Base-by-base conservation (phyloP, 2,888 invertebrate genomes). In the Agonum fuliginosum region DNA sequence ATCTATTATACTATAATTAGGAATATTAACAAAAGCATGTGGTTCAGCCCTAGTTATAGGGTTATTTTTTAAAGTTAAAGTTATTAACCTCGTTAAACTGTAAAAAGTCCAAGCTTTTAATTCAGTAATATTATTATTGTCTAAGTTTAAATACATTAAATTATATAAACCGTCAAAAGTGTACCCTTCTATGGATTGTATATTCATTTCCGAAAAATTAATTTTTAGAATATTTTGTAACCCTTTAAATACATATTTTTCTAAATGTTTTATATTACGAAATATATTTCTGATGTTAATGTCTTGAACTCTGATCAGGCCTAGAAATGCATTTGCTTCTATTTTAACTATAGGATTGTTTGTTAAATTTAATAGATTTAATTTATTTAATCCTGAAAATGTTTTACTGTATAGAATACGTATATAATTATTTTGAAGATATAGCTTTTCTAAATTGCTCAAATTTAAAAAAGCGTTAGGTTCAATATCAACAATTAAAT, bases 61-160 rank as follows among this genome's bases (percentile, higher is more conserved):
- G 12, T 37, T 37, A 3, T n/a, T 10, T 10, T 10, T 6, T 37
- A 37, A 37, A 37, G 10, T 37, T 37, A 37, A 37, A 3, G 6
- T 37, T n/a, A 0, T 10, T n/a, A 37, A 12, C 3, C 12, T 0
- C 1, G 10, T 0, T 0, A 12, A n/a, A n/a, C 12, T 10, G 12
- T 37, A n/a, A n/a, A 37, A 37, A 6, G 12, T 37, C 12, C 12
- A 10, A 3, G 37, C n/a, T n/a, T 37, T 10, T 3, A 37, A 10
- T n/a, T n/a, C n/a, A 3, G 6, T 37, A 37, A 69, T 69, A 12
- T 37, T 37, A 37, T 69, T 69, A 22, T 41, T 30, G 17, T 69
- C 19, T 20, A 69, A 41, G 20, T 22, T 17, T 6, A 69, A 34
- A 22, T 34, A 17, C n/a, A 2, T 69, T 12, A 69, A 41, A 6